Base-by-base conservation (phyloP, 2,797 vertebrate species). In the Phaenicophaeus curvirostris region DNA sequence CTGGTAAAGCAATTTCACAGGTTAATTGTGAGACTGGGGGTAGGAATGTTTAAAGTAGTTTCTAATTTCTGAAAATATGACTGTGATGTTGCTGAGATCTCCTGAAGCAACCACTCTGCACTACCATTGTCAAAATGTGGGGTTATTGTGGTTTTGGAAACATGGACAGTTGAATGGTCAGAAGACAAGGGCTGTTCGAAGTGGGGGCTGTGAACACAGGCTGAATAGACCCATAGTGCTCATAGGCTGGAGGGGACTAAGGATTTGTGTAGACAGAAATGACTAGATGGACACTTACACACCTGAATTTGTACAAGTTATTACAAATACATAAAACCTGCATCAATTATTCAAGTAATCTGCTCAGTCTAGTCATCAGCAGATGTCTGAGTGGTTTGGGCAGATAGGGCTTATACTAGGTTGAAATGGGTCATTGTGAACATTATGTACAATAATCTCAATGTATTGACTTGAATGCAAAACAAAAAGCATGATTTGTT, bases 31-130 rank as follows among this genome's bases (percentile, higher is more conserved):
- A 76, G 31, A 82, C 42, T 65, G 31, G 77, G 59, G 48, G n/a
- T 68, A 76, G 24, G 78, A 95, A 90, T 87, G 44, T 67, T 83
- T 87, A 61, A 94, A 94, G 72, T 48, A 51, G 44, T 31, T 76
- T 75, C 69, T 94, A 30, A 9, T 15, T 92, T 94, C 57, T 57
- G 27, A 89, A 94, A 89, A 71, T 51, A 1, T 37, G 44, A 54
- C 73, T 78, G 54, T 93, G 66, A 76, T 31, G 33, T 89, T 55
- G 39, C 35, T 67, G 72, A 94, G 30, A 46, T 87, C 48, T 91
- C 55, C 46, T 69, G 61, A 89, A 95, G n/a, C 57, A 86, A 37
- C 85, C 25, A 28, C 51, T 93, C 27, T 82, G 21, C 8, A 20
- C 48, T 72, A 17, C 21, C 17, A 8, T 61, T 95, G 57, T 94